Evolutionary conservation across 1,140 invertebrate species (phyloP), one percentile per base, ranked within the genome.

Genomic region (Apocrypta bakeri): DNA sequence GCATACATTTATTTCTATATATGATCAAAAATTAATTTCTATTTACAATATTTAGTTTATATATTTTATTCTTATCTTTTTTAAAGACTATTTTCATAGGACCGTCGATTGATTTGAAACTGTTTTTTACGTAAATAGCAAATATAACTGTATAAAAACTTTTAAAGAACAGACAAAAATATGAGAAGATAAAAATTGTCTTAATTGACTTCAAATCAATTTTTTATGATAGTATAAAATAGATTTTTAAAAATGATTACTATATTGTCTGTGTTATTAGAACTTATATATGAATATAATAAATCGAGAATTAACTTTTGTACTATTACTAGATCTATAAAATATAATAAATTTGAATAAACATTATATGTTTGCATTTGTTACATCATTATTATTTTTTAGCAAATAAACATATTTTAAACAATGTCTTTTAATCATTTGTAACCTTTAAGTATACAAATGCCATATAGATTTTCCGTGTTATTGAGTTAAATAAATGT

Each of bases 211-310:
- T 56, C 4, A 64, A 76, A 76, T 63, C 12, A 33, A 63, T 63
- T 37, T 56, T 71, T 25, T 71, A 37, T 31, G 31, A 27, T 29
- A 7, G 8, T n/a, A 68, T 27, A 17, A 29, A 56, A 61, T 27
- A 61, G 37, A n/a, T 29, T 61, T 48, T 9, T 40, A 48, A 25
- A 69, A 56, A 68, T 66, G 48, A 69, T 40, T 64, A 37, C 25
- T 74, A 81, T 81, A n/a, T n/a, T 75, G 25, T 66, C 71, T 81
- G 72, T 81, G 29, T 75, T 81, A 81, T 74, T 81, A 81, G 71
- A 66, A 66, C 25, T 64, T 81, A 81, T 17, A 73, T 64, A 79
- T 72, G 14, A 31, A 78, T 61, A 80, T 37, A 61, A 33, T 24
- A 31, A 40, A 33, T 63, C 21, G 33, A 81, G 40, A 73, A 81